Base-by-base conservation (phyloP, 2,797 vertebrate species). In the Cuculus canorus region DNA sequence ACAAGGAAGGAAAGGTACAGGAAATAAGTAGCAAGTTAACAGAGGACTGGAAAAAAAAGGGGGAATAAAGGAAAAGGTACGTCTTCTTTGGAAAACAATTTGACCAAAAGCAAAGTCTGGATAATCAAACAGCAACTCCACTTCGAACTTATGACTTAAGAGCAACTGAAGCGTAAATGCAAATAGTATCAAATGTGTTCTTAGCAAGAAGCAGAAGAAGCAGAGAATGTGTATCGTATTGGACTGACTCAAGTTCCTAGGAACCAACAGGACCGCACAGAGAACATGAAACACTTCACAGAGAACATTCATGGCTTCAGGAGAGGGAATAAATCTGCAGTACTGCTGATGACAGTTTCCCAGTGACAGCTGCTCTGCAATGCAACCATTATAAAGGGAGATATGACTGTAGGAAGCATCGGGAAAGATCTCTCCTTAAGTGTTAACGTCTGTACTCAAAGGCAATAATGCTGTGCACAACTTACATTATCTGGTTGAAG, bases 401-500 rank as follows among this genome's bases (percentile, higher is more conserved):
- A 13, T 59, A 33, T 0, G 4, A 32, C 17, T 1, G 2, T 7
- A 60, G 21, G 27, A 90, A 21, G 12, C 16, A 64, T 52, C 32
- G 79, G 39, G 24, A 60, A 80, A 61, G 32, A 39, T 21, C 7
- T 72, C 53, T 57, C 61, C 43, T 64, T 11, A 73, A 76, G 12
- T 2, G 0, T 32, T 69, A 61, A 32, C 28, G 48, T 50, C 37
- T 14, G 12, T 24, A 39, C n/a, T 39, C 28, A 69, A 71, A 68
- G 22, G 17, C 37, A 48, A 16, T 22, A 22, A 14, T n/a, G 18
- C 19, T 5, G 8, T 22, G 22, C 13, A 45, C 23, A 22, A 17
- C 8, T 60, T 54, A 17, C 0, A 0, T 35, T 17, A 27, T 37
- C 27, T n/a, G 14, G 8, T 17, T 5, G 9, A 79, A 16, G n/a